These are phyloP conservation scores for Rhynchomys soricoides DNA, from an alignment of 2,113 vertebrate genomes.

Conservation along the genomic window DNA sequence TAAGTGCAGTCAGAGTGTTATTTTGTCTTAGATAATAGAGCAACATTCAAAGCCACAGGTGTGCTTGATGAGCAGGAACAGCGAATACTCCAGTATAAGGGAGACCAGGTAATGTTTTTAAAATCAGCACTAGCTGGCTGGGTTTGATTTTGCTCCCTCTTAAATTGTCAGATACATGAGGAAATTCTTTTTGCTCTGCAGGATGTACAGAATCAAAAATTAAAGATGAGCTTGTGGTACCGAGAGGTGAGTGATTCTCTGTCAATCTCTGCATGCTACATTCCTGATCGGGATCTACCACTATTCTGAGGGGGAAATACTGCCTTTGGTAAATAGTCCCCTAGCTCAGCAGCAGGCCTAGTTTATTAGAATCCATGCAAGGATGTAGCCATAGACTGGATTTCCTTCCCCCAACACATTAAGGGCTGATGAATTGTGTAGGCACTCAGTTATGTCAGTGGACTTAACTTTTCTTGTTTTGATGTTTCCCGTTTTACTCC, in stretches of 20 bases:
- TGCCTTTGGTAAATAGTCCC: neutral
- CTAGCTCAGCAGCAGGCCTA: neutral
- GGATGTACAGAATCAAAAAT: conserved; percentile 92
- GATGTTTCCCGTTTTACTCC: conserved; percentile 16
- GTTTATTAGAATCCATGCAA: neutral
- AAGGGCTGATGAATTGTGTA: neutral
- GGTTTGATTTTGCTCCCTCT: conserved; percentile 22
- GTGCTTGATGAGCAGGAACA: conserved; percentile 34
- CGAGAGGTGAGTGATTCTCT: conserved; percentile 85
- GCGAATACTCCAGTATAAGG: conserved; percentile 8
- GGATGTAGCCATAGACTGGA: neutral
- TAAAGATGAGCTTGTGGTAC: conserved; percentile 92
- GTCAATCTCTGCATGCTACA: conserved; percentile 29
- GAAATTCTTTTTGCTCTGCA: conserved; percentile 73
- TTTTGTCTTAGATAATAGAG: conserved; percentile 74
- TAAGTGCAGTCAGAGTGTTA: conserved; percentile 56
- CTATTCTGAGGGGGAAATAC: neutral
- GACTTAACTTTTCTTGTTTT: neutral
- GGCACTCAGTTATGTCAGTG: neutral
- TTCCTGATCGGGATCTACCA: neutral
- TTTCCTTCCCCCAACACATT: neutral
- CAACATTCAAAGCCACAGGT: conserved; percentile 26
- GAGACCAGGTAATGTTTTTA: neutral
- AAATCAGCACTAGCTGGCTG: conserved; percentile 18
- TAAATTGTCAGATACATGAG: neutral